Conservation (phyloP, 1,140 invertebrate genomes). For the Calephelis nemesis region DNA sequence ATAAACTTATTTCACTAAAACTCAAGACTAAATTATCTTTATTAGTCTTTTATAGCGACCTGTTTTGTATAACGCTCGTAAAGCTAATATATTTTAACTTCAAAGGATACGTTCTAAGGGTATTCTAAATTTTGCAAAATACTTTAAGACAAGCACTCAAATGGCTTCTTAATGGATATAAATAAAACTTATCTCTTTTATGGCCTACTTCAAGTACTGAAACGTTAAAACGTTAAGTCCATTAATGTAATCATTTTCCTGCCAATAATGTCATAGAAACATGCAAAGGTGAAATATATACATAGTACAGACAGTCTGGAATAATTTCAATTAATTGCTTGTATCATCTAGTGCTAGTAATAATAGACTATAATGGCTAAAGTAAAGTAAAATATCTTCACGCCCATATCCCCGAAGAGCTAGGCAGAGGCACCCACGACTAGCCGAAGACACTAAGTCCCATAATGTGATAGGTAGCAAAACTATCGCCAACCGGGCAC, state of each 20-base stretch:
- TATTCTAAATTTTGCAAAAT: slow-evolving; percentile 20
- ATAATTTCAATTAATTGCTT: slow-evolving; percentile 13
- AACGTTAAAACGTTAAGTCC: slow-evolving; percentile 62
- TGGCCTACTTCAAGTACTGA: slow-evolving; percentile 58
- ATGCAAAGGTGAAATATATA: slow-evolving; percentile 39
- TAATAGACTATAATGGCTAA: background rate
- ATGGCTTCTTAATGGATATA: slow-evolving; percentile 56
- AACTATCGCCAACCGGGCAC: too few relatives aligned
- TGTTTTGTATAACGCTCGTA: slow-evolving; percentile 20
- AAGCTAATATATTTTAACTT: slow-evolving; percentile 17
- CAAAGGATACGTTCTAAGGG: slow-evolving; percentile 15
- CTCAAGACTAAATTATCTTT: too few relatives aligned
- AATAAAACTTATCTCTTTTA: slow-evolving; percentile 68
- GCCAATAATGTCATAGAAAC: slow-evolving; percentile 60
- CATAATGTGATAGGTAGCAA: too few relatives aligned
- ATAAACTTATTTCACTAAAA: too few relatives aligned
- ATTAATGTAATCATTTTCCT: slow-evolving; percentile 67
- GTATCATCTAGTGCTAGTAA: background rate
- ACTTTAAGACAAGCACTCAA: slow-evolving; percentile 33
- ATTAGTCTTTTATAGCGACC: background rate
- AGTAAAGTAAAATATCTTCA: too few relatives aligned
- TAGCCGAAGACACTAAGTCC: too few relatives aligned
- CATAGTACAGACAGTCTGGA: background rate
- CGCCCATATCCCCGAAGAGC: too few relatives aligned
- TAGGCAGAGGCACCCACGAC: too few relatives aligned